These are phyloP conservation scores for Porites divaricata DNA, from an alignment of 92 coral and sea anemone genomes.

Conservation along the genomic window DNA sequence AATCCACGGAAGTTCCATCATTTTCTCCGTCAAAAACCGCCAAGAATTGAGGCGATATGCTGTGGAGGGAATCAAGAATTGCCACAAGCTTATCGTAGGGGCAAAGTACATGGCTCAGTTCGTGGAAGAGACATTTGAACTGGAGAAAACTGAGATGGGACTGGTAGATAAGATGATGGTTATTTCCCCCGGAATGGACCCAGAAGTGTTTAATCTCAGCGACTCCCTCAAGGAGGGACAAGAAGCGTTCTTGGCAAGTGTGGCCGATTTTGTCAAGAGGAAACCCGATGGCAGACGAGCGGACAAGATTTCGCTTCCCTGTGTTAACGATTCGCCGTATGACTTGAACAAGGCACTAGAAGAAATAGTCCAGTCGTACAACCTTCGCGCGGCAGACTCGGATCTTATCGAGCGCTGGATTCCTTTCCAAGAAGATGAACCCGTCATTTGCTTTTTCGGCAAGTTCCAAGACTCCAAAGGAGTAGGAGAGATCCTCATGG, in stretches of 20 bases:
- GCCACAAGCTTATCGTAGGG: slow-evolving; percentile 82
- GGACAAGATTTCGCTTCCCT: slow-evolving; percentile 57
- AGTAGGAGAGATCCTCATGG: slow-evolving; percentile 84
- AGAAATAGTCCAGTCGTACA: slow-evolving; percentile 73
- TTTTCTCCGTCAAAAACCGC: slow-evolving; percentile 79
- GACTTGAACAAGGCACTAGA: slow-evolving; percentile 60
- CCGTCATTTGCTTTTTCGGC: slow-evolving; percentile 87
- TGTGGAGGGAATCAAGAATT: slow-evolving; percentile 75
- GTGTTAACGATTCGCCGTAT: neutral
- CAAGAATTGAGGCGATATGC: slow-evolving; percentile 78
- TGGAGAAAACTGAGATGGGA: slow-evolving; percentile 68
- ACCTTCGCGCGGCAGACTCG: slow-evolving; percentile 85
- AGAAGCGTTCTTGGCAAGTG: slow-evolving; percentile 73
- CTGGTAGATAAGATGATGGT: slow-evolving; percentile 68
- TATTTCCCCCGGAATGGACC: slow-evolving; percentile 90
- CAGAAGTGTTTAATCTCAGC: slow-evolving; percentile 76
- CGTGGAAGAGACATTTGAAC: slow-evolving; percentile 60
- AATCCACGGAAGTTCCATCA: slow-evolving; percentile 87
- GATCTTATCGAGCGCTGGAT: slow-evolving; percentile 85
- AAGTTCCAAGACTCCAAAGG: slow-evolving; percentile 89
- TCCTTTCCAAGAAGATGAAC: slow-evolving; percentile 74
- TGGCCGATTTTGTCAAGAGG: slow-evolving; percentile 61
- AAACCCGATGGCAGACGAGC: slow-evolving; percentile 82
- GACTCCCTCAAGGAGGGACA: slow-evolving; percentile 71
- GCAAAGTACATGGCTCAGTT: slow-evolving; percentile 67